Evolutionary conservation across 2,797 vertebrate species (phyloP).

Genomic region (Pangasius krempfi): DNA sequence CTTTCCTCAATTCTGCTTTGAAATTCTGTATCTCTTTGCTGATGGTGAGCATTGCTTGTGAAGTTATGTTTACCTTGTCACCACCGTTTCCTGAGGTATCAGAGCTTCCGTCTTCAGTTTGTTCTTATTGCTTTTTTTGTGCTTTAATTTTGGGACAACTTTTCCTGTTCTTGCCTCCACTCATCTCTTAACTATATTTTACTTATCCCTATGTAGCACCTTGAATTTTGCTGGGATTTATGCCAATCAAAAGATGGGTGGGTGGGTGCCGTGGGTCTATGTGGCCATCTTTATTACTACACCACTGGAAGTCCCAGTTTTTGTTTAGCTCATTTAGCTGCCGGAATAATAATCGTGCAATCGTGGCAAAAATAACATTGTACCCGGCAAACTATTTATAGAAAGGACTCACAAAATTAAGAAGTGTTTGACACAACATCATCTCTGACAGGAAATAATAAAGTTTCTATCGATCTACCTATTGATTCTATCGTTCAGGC

Average conservation of each 20-base stretch:
- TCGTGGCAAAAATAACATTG: neutral
- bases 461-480: constrained; percentile 9
- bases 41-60: neutral
- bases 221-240: neutral
- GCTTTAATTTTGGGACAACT: neutral
- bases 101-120: neutral
- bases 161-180: neutral
- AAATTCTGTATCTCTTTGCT: neutral
- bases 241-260: neutral
- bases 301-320: neutral
- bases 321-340: neutral
- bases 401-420: constrained; percentile 16
- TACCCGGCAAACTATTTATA: constrained; percentile 11
- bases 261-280: neutral
- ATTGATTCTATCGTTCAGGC: constrained; percentile 11
- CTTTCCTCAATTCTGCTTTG: neutral
- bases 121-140: neutral
- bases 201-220: neutral
- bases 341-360: neutral
- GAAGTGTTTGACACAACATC: constrained; percentile 5
- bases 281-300: neutral
- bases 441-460: constrained; percentile 24
- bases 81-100: neutral
- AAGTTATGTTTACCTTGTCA: neutral
- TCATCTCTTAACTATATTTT: neutral